Evolutionary conservation across 1,140 invertebrate genomes (phyloP), one percentile per base, ranked within the genome.

Genomic region (Lucilia cuprina): DNA sequence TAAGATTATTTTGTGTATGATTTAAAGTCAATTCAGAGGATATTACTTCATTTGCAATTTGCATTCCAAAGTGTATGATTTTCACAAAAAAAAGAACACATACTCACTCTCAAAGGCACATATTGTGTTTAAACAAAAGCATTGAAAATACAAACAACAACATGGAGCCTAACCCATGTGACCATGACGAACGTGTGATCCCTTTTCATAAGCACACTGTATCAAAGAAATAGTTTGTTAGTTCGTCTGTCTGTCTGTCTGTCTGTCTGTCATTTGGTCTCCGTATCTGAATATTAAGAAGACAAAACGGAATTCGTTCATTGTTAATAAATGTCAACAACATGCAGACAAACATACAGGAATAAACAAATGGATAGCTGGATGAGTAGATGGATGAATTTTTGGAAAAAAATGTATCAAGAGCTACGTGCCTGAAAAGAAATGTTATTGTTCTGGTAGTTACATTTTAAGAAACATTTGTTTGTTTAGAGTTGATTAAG

Each of bases 131-230:
- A 78, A 47, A 47, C 75, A 78, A 78, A 17, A 78, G 13, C 35
- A 80, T 12, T n/a, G 0, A 49, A 19, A 49, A 47, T 10, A 78
- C 19, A 74, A 74, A 19, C 41, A 12, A 80, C 19, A 80, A 80
- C 2, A 80, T 49, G 34, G 65, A 21, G 65, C 65, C 65, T 19
- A 70, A 25, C 65, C 65, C 65, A 70, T 21, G n/a, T 70, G 19
- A 70, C 65, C 65, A 70, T 70, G 65, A 70, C 65, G 65, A 70
- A 70, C 65, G 65, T 70, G 19, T 70, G 65, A 70, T 70, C 65
- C 65, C 65, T 70, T 70, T 70, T 70, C 65, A 70, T 70, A 70
- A 21, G 5, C 5, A 55, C 41, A 41, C 41, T 41, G 50, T 17
- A 12, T 55, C 17, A 55, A 17, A 55, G 50, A 55, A 55, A 14